A percentile compares a stretch with the other conserved stretches of the same genome.
Conservation (phyloP, 2,113 vertebrate species). For the Oophaga pumilio region DNA sequence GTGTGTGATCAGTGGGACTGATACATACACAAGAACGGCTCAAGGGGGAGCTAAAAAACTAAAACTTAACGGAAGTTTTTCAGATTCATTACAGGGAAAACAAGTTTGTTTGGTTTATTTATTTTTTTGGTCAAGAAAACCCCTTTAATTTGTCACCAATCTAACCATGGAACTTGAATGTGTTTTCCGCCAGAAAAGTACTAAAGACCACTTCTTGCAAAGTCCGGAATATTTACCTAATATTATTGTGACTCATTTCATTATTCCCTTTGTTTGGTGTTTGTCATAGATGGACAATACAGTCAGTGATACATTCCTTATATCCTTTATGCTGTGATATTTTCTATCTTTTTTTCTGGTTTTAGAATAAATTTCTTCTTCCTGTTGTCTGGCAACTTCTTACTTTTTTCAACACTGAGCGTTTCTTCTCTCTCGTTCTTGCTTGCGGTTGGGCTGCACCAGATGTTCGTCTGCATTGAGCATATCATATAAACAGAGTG, state of each 20-base stretch:
- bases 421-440: neutral
- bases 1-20: no score
- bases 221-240: neutral
- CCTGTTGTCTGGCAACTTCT: neutral
- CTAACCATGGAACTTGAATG: no score
- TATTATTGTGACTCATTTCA: neutral
- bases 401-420: neutral
- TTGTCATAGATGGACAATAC: neutral
- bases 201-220: neutral
- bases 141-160: no score
- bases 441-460: neutral
- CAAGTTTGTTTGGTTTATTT: no score
- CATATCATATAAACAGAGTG: slow-evolving; percentile 1
- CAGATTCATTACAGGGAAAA: no score
- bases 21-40: no score
- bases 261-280: neutral
- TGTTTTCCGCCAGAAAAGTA: no score
- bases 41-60: no score
- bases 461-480: slow-evolving; percentile 6
- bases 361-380: slow-evolving; percentile 23
- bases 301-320: slow-evolving; percentile 9
- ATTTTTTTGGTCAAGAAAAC: no score
- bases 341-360: neutral
- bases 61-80: no score
- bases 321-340: neutral